Base-by-base conservation (phyloP, 1,140 invertebrate genomes). In the Scaptomyza montana region DNA sequence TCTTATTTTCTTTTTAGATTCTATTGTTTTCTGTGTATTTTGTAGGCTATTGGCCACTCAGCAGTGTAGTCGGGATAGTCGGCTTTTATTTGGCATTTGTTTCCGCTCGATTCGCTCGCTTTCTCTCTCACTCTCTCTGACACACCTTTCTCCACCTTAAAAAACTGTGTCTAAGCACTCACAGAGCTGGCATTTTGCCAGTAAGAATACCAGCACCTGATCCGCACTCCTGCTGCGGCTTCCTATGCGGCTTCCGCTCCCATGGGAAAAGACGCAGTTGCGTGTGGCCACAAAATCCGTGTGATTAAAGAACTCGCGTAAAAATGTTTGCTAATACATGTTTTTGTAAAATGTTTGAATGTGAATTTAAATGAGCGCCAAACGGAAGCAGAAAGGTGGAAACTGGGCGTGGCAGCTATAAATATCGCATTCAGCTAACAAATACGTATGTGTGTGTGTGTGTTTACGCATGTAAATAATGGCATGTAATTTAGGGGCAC, bases 361-460 rank as follows among this genome's bases (percentile, higher is more conserved):
- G 84, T 30, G 73, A 69, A 74, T 84, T 89, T 87, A 89, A 89
- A 89, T 84, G 85, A 87, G 69, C 72, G 53, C 30, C 65, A 36
- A 33, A 33, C 30, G 33, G 7, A 8, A 67, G 59, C 55, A 36
- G 16, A 6, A 5, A 43, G 36, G 47, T 56, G 30, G 9, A 28
- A 19, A 36, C 7, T 43, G 13, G 43, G 33, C 36, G 53, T 47
- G 47, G 33, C 57, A 39, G 36, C 57, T 70, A 68, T 71, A 66
- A 86, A 86, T 55, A 50, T 81, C 62, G 69, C 79, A 87, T 89
- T 87, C 84, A 87, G 67, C 46, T 50, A 66, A 63, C 65, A 77
- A 36, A 71, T 74, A 62, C 76, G 62, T 41, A 16, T 16, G 13
- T 33, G 33, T 2, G 21, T 51, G 33, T 47, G 49, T 68, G 55